Evolutionary conservation across 1,140 invertebrate species (phyloP).

Genomic region (Tigriopus japonicus): DNA sequence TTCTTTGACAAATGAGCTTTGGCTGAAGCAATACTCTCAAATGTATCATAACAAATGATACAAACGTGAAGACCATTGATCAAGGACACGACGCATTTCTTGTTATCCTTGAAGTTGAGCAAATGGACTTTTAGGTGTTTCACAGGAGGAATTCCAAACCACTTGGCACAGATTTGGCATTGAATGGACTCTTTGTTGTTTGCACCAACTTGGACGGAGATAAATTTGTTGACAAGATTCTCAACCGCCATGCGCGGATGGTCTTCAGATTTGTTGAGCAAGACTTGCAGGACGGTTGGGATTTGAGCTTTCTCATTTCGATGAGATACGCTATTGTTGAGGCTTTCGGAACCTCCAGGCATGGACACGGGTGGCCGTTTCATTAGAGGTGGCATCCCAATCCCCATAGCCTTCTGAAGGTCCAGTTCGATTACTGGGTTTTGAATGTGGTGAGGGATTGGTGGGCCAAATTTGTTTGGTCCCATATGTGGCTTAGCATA

Average conservation of each 20-base stretch:
- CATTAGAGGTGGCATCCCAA: too few species aligned
- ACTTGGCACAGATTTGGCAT: constrained; percentile 10
- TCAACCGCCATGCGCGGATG: background rate
- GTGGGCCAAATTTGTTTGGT: too few species aligned
- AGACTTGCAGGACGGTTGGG: background rate
- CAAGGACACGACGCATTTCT: background rate
- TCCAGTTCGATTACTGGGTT: too few species aligned
- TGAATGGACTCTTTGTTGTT: constrained; percentile 1
- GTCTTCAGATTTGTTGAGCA: background rate
- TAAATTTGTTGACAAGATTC: background rate
- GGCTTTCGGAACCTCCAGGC: too few species aligned
- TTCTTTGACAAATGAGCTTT: background rate
- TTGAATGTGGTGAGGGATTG: too few species aligned
- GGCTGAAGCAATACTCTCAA: background rate
- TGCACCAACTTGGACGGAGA: background rate
- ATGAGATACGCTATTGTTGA: background rate
- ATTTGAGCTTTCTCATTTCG: background rate
- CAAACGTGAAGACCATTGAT: constrained; percentile 1
- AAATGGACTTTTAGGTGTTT: constrained; percentile 10
- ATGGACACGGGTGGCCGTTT: too few species aligned
- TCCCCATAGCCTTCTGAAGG: too few species aligned
- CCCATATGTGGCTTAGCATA: background rate
- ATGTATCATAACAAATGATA: background rate
- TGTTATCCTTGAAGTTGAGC: constrained; percentile 6
- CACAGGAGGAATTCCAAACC: constrained; percentile 9